Base-by-base conservation (phyloP, 1,140 invertebrate genomes). In the Dendroctonus valens region DNA sequence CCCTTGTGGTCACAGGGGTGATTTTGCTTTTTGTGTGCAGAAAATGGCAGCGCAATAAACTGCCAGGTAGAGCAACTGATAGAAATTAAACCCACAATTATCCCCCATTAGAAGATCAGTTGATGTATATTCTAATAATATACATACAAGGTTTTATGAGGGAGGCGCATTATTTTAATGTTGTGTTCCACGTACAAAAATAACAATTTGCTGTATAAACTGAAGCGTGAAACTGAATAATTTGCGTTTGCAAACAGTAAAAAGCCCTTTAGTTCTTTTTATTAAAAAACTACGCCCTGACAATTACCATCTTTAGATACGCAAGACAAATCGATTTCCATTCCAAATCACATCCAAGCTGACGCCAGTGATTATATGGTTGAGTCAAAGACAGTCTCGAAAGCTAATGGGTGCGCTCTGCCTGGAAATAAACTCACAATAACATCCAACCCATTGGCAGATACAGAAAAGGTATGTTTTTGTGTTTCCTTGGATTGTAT, bases 391-490 rank as follows among this genome's bases (percentile, higher is more conserved):
- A 69, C 69, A 39, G 69, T 70, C 4, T 74, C 80, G 14, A 82
- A 84, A 67, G 76, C 84, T 0, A 88, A 88, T 68, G 86, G 86
- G 49, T 81, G 84, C 65, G 79, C 84, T 54, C 79, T 84, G 40
- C 81, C 81, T 11, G 79, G 79, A 61, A 84, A 82, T 53, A 82
- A 85, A 69, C 87, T 89, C 71, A 89, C 87, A 65, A 89, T 89
- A 67, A 88, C 87, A 0, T 84, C 85, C 11, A 89, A 89, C 81
- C 87, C 87, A 15, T 74, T 89, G 44, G 86, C 87, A 9, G 85
- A 87, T 67, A 82, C 84, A 51, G 84, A 86, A 14, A 84, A 86
- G 77, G 83, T 85, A 71, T 46, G 40, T 9, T 12, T 42, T 12
- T 11, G 4, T 12, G 9, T 26, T 26, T 26, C 26, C 26, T 26